These are phyloP conservation scores for Sceloporus undulatus DNA, from an alignment of 2,113 vertebrate genomes.

Conservation along the genomic window DNA sequence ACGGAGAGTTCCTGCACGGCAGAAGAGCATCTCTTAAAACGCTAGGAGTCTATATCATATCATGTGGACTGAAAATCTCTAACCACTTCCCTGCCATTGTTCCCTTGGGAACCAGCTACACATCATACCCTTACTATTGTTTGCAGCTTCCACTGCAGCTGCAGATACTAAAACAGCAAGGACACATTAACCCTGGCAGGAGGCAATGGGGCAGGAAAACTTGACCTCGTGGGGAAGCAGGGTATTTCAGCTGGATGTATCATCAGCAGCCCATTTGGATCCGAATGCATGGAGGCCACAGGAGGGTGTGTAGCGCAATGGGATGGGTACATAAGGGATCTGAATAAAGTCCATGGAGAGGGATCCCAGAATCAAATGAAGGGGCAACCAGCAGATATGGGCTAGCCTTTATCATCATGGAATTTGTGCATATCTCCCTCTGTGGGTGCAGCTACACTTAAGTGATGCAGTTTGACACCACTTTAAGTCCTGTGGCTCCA, in stretches of 20 bases:
- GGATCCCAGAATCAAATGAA: constrained; percentile 6
- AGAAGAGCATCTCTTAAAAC: too few species aligned
- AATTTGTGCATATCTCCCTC: not conserved
- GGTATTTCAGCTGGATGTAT: not conserved
- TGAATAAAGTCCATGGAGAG: not conserved
- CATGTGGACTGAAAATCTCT: not conserved
- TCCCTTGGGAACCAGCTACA: not conserved
- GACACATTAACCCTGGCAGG: not conserved
- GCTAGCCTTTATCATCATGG: not conserved
- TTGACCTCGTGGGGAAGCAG: not conserved
- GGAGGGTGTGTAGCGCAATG: too few species aligned
- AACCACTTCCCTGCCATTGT: not conserved
- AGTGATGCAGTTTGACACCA: too few species aligned
- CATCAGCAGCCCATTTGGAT: not conserved
- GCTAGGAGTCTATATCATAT: too few species aligned
- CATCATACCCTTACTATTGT: too few species aligned
- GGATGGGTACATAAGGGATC: not conserved
- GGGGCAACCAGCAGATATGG: not conserved
- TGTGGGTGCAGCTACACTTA: too few species aligned
- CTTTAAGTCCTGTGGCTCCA: too few species aligned
- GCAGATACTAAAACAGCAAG: not conserved
- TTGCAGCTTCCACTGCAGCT: not conserved
- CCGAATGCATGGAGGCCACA: not conserved
- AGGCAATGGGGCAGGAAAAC: not conserved
- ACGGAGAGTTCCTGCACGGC: too few species aligned